Evolutionary conservation across 1,140 invertebrate genomes (phyloP).

Genomic region (Drosophila ercepeae): DNA sequence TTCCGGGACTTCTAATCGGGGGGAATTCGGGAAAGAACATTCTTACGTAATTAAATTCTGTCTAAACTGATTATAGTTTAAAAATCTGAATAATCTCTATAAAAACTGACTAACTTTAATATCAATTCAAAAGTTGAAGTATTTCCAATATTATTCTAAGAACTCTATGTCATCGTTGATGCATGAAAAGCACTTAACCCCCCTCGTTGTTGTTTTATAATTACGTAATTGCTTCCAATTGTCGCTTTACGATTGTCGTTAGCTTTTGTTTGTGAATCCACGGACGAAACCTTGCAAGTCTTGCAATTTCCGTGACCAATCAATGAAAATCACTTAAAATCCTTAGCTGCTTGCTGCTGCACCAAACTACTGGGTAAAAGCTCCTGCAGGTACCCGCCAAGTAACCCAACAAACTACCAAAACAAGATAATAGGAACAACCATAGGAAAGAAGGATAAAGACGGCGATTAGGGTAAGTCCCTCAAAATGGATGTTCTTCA

Average conservation of each 20-base stretch:
- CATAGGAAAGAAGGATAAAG: slow-evolving; percentile 4
- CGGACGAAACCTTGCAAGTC: not conserved
- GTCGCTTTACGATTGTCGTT: not conserved
- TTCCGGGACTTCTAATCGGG: slow-evolving; percentile 4
- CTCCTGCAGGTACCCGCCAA: slow-evolving; percentile 13
- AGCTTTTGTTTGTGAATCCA: not conserved
- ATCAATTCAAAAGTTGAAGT: too few relatives aligned
- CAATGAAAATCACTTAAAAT: slow-evolving; percentile 25
- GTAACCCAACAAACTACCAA: slow-evolving; percentile 47
- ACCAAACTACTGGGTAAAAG: slow-evolving; percentile 14
- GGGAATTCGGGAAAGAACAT: not conserved
- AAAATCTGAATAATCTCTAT: too few relatives aligned
- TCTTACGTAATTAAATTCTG: not conserved
- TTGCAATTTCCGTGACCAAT: slow-evolving; percentile 18
- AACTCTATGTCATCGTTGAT: slow-evolving; percentile 7
- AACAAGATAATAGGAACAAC: slow-evolving; percentile 17
- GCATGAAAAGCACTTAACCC: slow-evolving; percentile 72
- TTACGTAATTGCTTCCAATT: slow-evolving; percentile 15
- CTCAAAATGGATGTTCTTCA: slow-evolving; percentile 19
- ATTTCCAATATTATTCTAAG: not conserved
- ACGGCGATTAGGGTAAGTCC: slow-evolving; percentile 16
- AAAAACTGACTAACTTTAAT: too few relatives aligned
- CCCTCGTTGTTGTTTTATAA: not conserved
- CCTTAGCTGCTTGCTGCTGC: slow-evolving; percentile 15
- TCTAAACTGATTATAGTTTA: not conserved